phyloP scores from a whole-genome alignment of 2,797 vertebrate species.

The Leptodactylus fallax region DNA sequence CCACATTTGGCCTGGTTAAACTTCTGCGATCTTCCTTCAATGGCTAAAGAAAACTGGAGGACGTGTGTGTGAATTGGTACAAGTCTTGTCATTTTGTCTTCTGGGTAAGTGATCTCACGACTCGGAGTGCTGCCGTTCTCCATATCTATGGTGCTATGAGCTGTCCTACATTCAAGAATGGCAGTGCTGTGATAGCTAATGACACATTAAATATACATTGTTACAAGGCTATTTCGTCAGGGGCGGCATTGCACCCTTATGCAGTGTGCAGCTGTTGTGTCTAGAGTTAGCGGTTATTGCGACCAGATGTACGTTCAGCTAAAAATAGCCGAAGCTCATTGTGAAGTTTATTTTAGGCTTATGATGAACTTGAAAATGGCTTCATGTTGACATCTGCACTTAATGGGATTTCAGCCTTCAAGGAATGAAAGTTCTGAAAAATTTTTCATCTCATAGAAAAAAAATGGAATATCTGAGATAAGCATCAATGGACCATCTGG shows the following conservation, averaged over 20 bases:
- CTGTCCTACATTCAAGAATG: background rate
- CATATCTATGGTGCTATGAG: background rate
- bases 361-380: slow-evolving; percentile 14
- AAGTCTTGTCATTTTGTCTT: background rate
- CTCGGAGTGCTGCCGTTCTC: too few relatives aligned
- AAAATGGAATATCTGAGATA: background rate
- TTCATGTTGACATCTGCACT: slow-evolving; percentile 29
- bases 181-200: background rate
- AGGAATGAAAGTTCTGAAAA: slow-evolving; percentile 11
- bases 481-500: slow-evolving; percentile 17
- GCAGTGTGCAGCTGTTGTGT: slow-evolving; percentile 16
- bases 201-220: slow-evolving; percentile 23
- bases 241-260: background rate
- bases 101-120: background rate
- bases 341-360: slow-evolving; percentile 26
- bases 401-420: slow-evolving; percentile 36
- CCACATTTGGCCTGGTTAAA: too few relatives aligned
- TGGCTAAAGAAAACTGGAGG: background rate
- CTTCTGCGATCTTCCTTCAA: too few relatives aligned
- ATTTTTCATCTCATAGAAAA: background rate
- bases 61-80: background rate
- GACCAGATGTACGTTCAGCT: background rate
- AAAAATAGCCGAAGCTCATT: background rate
- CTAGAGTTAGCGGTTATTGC: background rate
- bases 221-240: background rate